These are phyloP conservation scores for Sphyrna mokarran DNA, from an alignment of 2,113 vertebrate species.

Conservation along the genomic window DNA sequence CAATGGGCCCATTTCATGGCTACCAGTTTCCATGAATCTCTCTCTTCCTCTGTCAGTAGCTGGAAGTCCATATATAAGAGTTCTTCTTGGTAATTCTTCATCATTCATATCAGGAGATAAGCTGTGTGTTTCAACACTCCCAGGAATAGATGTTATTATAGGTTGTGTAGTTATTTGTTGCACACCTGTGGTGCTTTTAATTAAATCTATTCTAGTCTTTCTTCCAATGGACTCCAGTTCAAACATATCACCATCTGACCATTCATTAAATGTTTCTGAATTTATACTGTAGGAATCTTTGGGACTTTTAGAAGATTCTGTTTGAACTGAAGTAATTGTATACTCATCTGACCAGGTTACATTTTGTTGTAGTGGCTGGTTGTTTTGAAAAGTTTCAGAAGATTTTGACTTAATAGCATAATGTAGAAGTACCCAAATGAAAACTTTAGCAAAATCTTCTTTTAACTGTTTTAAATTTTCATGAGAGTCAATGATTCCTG, in stretches of 20 bases:
- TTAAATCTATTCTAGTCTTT: conserved; percentile 60
- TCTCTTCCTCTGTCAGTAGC: conserved; percentile 57
- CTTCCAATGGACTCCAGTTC: conserved; percentile 64
- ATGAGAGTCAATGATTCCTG: conserved; percentile 88
- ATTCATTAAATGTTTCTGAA: conserved; percentile 68
- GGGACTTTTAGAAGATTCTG: conserved; percentile 49
- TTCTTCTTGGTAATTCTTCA: conserved; percentile 60
- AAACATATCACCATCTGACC: conserved; percentile 83
- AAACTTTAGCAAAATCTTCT: conserved; percentile 82
- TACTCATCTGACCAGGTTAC: conserved; percentile 43
- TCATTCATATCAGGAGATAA: conserved; percentile 59
- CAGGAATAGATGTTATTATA: conserved; percentile 70
- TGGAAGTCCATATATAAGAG: conserved; percentile 61
- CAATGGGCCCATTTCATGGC: conserved; percentile 45
- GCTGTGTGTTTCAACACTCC: conserved; percentile 74
- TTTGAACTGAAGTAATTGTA: conserved; percentile 43
- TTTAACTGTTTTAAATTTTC: conserved; percentile 84
- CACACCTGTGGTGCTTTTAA: conserved; percentile 44
- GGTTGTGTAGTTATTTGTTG: conserved; percentile 48
- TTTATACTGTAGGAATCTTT: conserved; percentile 65
- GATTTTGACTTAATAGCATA: conserved; percentile 57
- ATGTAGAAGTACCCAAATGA: conserved; percentile 82
- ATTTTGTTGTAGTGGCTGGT: conserved; percentile 48
- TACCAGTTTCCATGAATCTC: conserved; percentile 41
- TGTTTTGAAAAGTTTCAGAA: conserved; percentile 49